Percentiles rank a stretch among this genome's conserved stretches.
These are phyloP conservation scores for Pantala flavescens DNA, from an alignment of 1,140 invertebrate genomes.

Conservation along the genomic window DNA sequence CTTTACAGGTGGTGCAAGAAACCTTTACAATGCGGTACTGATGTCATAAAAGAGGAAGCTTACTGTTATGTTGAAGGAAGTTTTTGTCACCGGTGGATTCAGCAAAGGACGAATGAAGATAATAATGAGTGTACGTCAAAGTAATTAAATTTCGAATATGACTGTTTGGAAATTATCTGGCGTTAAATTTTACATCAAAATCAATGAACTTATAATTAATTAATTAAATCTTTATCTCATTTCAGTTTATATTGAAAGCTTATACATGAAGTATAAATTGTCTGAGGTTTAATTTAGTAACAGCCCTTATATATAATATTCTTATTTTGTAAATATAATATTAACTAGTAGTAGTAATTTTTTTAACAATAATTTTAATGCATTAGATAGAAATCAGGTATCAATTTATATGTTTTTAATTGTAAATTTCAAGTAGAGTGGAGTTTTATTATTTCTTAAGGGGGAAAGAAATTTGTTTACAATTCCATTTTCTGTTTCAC, in stretches of 20 bases:
- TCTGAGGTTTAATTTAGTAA: too few relatives aligned
- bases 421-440: too few relatives aligned
- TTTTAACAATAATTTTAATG: too few relatives aligned
- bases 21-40: slow-evolving; percentile 57
- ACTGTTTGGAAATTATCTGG: background rate
- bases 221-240: background rate
- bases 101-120: slow-evolving; percentile 18
- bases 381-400: too few relatives aligned
- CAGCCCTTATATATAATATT: too few relatives aligned
- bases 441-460: too few relatives aligned
- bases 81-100: slow-evolving; percentile 62
- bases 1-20: slow-evolving; percentile 57
- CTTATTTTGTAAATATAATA: too few relatives aligned
- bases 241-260: background rate
- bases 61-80: slow-evolving; percentile 74
- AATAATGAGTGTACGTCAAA: background rate
- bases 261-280: too few relatives aligned
- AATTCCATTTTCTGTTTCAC: too few relatives aligned
- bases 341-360: too few relatives aligned
- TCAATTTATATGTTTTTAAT: too few relatives aligned
- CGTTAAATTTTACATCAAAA: background rate
- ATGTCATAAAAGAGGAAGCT: slow-evolving; percentile 65
- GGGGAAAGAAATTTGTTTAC: too few relatives aligned
- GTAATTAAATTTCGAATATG: background rate
- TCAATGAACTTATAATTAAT: background rate